A percentile compares a stretch with the other conserved stretches of the same genome.
Evolutionary conservation across 2,797 vertebrate genomes (phyloP).

Genomic region (Siniperca obscura): DNA sequence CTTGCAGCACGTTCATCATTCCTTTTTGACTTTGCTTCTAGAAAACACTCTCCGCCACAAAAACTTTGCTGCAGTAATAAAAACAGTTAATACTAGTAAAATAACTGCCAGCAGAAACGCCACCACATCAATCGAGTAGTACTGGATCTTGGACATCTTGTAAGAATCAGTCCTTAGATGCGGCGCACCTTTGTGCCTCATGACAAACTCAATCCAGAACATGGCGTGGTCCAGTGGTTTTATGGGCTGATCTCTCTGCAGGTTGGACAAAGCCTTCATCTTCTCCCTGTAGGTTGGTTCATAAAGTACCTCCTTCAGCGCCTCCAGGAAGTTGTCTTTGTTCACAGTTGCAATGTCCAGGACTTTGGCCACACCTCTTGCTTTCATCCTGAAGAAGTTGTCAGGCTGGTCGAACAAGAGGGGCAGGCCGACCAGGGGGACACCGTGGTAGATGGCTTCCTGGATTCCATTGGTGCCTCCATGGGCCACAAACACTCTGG

Average conservation of each 20-base stretch:
- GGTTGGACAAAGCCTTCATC: constrained; percentile 75
- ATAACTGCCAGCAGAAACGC: constrained; percentile 54
- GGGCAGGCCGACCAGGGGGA: constrained; percentile 75
- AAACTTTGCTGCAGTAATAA: constrained; percentile 31
- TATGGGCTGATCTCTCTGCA: constrained; percentile 76
- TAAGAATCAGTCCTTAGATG: constrained; percentile 75
- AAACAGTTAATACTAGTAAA: constrained; percentile 13
- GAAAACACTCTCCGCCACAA: constrained; percentile 53
- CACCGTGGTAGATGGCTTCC: constrained; percentile 77
- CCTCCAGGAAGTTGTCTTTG: constrained; percentile 70
- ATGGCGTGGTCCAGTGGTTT: constrained; percentile 73
- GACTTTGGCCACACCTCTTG: constrained; percentile 74
- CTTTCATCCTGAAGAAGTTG: constrained; percentile 74
- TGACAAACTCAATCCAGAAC: constrained; percentile 82
- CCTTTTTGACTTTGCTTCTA: constrained; percentile 64
- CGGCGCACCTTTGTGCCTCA: constrained; percentile 75
- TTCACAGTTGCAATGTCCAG: constrained; percentile 68
- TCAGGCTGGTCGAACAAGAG: constrained; percentile 77
- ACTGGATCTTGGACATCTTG: constrained; percentile 72
- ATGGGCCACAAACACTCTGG: constrained; percentile 74
- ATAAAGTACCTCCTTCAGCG: constrained; percentile 69
- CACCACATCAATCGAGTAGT: constrained; percentile 69
- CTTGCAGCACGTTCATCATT: constrained; percentile 36
- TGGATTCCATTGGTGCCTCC: constrained; percentile 79
- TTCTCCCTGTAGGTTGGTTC: constrained; percentile 70